phyloP scores from a whole-genome alignment of 2,888 invertebrate genomes.

The Acheta domesticus region DNA sequence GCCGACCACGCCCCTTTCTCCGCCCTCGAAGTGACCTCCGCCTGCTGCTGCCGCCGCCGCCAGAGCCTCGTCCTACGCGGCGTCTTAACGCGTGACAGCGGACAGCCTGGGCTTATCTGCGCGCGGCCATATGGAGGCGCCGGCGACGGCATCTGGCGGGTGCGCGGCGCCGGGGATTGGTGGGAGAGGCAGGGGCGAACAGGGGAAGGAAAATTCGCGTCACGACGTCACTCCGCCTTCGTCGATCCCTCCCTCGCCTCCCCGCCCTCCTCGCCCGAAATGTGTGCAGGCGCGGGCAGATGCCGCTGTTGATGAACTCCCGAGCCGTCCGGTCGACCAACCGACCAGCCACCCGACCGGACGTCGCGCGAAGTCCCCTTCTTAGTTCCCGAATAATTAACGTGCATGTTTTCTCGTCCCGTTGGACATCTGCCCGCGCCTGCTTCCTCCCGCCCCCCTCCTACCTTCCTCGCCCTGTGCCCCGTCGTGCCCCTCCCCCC shows the following conservation, averaged over 20 bases:
- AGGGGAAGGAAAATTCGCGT: neutral
- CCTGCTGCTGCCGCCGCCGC: too few relatives aligned
- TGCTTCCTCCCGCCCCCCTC: neutral
- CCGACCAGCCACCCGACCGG: too few relatives aligned
- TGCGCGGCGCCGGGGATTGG: too few relatives aligned
- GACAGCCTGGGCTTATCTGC: too few relatives aligned
- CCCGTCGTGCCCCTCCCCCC: neutral
- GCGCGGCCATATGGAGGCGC: too few relatives aligned
- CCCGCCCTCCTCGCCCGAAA: neutral
- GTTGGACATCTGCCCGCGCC: constrained; percentile 3
- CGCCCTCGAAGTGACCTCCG: too few relatives aligned
- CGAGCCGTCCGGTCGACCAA: neutral
- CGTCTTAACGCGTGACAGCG: too few relatives aligned
- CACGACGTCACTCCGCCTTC: neutral
- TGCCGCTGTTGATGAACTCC: neutral
- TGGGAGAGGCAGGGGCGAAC: neutral
- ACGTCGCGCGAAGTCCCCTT: neutral
- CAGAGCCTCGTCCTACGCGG: too few relatives aligned
- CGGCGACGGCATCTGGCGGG: too few relatives aligned
- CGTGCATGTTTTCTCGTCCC: constrained; percentile 7
- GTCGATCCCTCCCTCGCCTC: neutral
- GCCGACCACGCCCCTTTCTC: too few relatives aligned
- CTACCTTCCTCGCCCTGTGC: neutral
- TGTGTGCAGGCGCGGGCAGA: neutral
- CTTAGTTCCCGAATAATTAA: constrained; percentile 1